phyloP scores from a whole-genome alignment of 1,140 invertebrate genomes.

The Phenacoccus solenopsis region DNA sequence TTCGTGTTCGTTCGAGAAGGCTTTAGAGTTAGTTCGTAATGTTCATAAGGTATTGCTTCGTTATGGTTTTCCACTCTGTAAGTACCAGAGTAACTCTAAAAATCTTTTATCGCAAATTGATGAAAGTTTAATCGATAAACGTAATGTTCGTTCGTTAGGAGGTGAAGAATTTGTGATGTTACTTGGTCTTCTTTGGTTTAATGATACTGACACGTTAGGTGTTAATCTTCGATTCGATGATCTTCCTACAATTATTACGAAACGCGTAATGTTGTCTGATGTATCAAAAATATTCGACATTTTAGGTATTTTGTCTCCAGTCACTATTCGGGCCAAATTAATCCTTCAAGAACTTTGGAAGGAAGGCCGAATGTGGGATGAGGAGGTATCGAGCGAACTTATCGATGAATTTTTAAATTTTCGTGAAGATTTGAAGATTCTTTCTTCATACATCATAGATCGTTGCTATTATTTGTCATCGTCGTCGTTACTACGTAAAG shows the following conservation, averaged over 20 bases:
- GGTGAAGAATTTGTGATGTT: not conserved
- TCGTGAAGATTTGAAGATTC: not conserved
- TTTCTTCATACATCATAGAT: not conserved
- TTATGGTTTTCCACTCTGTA: not conserved
- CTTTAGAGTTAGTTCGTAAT: not conserved
- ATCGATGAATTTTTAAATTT: not conserved
- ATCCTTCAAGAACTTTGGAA: conserved; percentile 29
- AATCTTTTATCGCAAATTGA: not conserved
- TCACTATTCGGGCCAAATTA: conserved; percentile 27
- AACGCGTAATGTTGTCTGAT: conserved; percentile 19
- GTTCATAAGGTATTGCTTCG: not conserved
- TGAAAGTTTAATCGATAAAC: not conserved
- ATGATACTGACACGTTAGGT: not conserved
- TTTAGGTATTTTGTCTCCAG: conserved; percentile 27
- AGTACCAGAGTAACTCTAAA: not conserved
- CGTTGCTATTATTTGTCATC: not conserved
- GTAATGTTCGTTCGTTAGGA: not conserved
- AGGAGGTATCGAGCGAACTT: conserved; percentile 21
- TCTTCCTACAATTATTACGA: not conserved
- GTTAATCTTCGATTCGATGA: not conserved
- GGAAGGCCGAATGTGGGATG: conserved; percentile 27
- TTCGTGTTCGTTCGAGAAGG: not conserved
- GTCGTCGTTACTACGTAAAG: not conserved
- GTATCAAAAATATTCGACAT: conserved; percentile 29
- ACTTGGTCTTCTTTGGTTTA: not conserved